Evolutionary conservation across 2,888 invertebrate genomes (phyloP), one percentile per base, ranked within the genome.

Genomic region (Melinaea menophilus): DNA sequence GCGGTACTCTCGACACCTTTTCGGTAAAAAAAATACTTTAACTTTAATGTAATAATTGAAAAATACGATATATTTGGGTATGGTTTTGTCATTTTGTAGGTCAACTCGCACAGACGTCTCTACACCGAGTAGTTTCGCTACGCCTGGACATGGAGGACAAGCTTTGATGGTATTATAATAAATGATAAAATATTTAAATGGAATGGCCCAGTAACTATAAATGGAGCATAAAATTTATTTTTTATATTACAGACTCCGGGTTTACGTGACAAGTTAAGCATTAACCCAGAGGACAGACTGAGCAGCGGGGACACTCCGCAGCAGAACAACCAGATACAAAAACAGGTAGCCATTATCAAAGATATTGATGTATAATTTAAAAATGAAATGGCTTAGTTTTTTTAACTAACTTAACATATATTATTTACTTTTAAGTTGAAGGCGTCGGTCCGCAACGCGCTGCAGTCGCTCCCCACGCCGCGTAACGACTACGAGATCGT

Each of bases 401-500:
- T 22, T 22, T 22, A 22, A 22, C 22, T 22, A 22, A 22, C 22
- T 22, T 22, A 22, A 22, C 4, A 73, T n/a, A 79, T 90, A 59
- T 33, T 7, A 55, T 58, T 41, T 57, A 13, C 62, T 12, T 62
- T 63, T 71, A 78, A 93, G 81, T 69, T 92, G 45, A 95, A 95
- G 78, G 94, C 94, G 61, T 93, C 95, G 61, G 92, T 98, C 33
- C 94, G 95, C 55, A 93, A 93, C 68, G 96, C 96, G 0, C 89
- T 99, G 35, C 94, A 95, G 34, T 90, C 94, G 0, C 89, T 99
- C 64, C 99, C 99, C 2, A 86, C 93, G 1, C 99, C 99, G 0
- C 95, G 96, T 73, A 99, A 99, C 81, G 99, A 99, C 87, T 99
- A 98, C 83, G 99, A 99, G 90, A 98, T 99, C 76, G 98, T 99